A percentile compares a stretch with the other conserved stretches of the same genome.
phyloP scores from a whole-genome alignment of 1,140 invertebrate species.

The Dolichoris vasculosae region DNA sequence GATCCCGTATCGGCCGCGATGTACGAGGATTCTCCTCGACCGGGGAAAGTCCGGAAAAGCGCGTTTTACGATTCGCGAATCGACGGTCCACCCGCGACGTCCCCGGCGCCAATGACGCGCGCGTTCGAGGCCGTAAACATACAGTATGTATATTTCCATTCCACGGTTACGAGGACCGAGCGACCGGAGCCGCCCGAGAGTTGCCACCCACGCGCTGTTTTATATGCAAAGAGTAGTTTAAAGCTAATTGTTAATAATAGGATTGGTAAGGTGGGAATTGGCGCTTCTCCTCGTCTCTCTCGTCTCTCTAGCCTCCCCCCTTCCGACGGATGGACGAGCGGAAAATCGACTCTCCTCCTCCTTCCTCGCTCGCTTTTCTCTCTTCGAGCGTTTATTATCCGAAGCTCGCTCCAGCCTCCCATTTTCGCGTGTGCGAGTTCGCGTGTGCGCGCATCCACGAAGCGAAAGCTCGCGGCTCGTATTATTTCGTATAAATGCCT shows the following conservation, averaged over 20 bases:
- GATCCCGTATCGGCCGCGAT: neutral
- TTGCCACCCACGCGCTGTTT: slow-evolving; percentile 56
- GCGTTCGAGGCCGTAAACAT: slow-evolving; percentile 65
- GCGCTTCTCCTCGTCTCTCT: neutral
- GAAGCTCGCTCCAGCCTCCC: too few species aligned
- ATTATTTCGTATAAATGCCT: slow-evolving; percentile 73
- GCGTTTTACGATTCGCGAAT: too few species aligned
- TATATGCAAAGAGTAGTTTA: slow-evolving; percentile 75
- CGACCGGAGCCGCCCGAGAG: slow-evolving; percentile 61
- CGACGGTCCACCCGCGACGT: too few species aligned
- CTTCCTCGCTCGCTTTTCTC: slow-evolving; percentile 50
- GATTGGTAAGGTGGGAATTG: slow-evolving; percentile 75
- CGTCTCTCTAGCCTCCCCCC: neutral
- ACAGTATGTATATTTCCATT: slow-evolving; percentile 76
- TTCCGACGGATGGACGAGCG: neutral
- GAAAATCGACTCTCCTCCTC: too few species aligned
- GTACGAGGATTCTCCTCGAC: too few species aligned
- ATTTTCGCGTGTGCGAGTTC: slow-evolving; percentile 45
- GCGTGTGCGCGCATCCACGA: slow-evolving; percentile 54
- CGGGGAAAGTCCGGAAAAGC: too few species aligned
- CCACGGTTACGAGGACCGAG: slow-evolving; percentile 71
- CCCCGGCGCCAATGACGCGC: slow-evolving; percentile 48
- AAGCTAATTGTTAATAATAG: slow-evolving; percentile 76
- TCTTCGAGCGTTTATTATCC: slow-evolving; percentile 58
- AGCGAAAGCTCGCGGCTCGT: slow-evolving; percentile 60